Conservation (phyloP, 2,888 invertebrate genomes). For the Drosophila kambysellisi region DNA sequence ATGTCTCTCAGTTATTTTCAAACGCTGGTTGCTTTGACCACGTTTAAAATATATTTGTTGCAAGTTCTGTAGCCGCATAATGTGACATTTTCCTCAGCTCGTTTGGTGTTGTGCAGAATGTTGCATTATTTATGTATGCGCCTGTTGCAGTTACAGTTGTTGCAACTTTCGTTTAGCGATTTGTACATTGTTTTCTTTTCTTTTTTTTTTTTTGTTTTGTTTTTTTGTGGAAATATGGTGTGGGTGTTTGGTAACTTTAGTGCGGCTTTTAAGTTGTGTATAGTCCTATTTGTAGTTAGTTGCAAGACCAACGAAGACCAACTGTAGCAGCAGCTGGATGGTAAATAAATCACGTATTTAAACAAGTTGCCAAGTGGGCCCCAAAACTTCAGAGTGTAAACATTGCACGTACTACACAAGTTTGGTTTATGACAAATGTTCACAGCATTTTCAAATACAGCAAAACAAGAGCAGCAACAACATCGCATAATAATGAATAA, state of each 20-base stretch:
- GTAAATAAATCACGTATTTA: slow-evolving; percentile 80
- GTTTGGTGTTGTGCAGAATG: slow-evolving; percentile 57
- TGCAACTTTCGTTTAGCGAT: slow-evolving; percentile 64
- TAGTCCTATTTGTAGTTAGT: slow-evolving; percentile 46
- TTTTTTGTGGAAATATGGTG: slow-evolving; percentile 8
- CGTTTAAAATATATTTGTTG: slow-evolving; percentile 53
- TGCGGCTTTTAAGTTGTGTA: slow-evolving; percentile 40
- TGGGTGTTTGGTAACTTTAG: slow-evolving; percentile 59
- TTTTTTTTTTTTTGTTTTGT: neutral
- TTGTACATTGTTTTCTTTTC: slow-evolving; percentile 11
- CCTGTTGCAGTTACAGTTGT: slow-evolving; percentile 67
- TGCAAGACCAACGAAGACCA: neutral
- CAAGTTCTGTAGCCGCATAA: slow-evolving; percentile 65
- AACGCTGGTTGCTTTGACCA: slow-evolving; percentile 34
- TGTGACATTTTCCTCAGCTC: slow-evolving; percentile 69
- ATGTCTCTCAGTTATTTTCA: neutral
- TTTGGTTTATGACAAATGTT: slow-evolving; percentile 80
- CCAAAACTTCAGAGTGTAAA: slow-evolving; percentile 64
- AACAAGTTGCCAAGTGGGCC: slow-evolving; percentile 72
- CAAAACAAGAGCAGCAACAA: slow-evolving; percentile 12
- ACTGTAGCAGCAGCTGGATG: slow-evolving; percentile 59
- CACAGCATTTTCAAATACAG: slow-evolving; percentile 40
- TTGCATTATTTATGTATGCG: slow-evolving; percentile 75
- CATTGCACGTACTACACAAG: slow-evolving; percentile 74
- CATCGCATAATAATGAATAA: neutral